Evolutionary conservation across 2,113 vertebrate genomes (phyloP), one percentile per base, ranked within the genome.

Genomic region (Eudyptes chrysolophus): DNA sequence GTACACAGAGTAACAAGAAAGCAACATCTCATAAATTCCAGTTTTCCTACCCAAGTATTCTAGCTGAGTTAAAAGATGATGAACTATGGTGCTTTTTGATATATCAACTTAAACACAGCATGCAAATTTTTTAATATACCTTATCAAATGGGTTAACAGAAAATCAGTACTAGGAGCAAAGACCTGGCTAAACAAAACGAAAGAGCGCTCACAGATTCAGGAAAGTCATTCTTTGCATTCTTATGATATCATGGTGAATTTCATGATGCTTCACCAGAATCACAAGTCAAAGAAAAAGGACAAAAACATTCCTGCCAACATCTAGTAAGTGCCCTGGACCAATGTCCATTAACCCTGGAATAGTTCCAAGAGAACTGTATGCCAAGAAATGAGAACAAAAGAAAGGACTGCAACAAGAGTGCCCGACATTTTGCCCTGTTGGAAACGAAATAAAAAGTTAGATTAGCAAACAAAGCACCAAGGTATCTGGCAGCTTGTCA

Each of bases 401-500:
- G 83, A 68, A 84, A 85, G 48, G 72, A 74, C 66, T 66, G 58
- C 55, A 83, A 66, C 27, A 62, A 86, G 81, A 83, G 32, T n/a
- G n/a, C 70, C 70, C 0, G 10, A 88, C 54, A 51, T 85, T 96
- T 94, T 80, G 21, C 78, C 66, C 84, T 83, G 62, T 27, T 96
- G 94, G 89, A 95, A 93, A 90, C 7, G 11, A 87, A 94, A 69
- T 84, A 85, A 79, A 96, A 95, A 89, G 93, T 96, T 96, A 97
- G 94, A 93, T 97, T 93, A 94, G 87, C 81, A 88, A 88, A 83
- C 84, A 80, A 72, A 97, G 64, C 90, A 90, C 85, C 6, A 25
- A 97, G 84, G 74, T 96, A 70, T 74, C 95, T 97, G 95, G 91
- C 96, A 97, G 62, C 89, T 69, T 88, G 70, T 94, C 94, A 95